Evolutionary conservation across 2,888 invertebrate genomes (phyloP).

Genomic region (Dasysyrphus albostriatus): DNA sequence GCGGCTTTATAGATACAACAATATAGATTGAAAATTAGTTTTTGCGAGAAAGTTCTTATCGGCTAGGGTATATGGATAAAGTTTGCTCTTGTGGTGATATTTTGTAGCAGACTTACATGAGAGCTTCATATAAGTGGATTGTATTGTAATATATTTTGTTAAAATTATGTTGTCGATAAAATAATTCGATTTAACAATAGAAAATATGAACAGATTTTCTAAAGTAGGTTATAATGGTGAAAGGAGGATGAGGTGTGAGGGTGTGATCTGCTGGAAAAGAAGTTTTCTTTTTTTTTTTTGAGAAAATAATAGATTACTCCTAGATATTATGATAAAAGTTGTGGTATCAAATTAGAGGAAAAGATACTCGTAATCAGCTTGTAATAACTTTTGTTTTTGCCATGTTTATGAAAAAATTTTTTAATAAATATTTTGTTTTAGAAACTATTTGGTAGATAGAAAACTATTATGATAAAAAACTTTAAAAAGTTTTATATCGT

Average conservation of each 20-base stretch:
- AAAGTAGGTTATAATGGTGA: slow-evolving; percentile 12
- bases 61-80: slow-evolving; percentile 12
- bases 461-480: no score
- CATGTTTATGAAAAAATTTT: not conserved
- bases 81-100: slow-evolving; percentile 18
- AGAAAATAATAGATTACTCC: not conserved
- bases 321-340: not conserved
- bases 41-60: slow-evolving; percentile 41
- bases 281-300: not conserved
- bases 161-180: slow-evolving; percentile 7
- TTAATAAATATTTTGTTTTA: not conserved
- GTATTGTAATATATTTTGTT: slow-evolving; percentile 27
- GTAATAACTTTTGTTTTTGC: not conserved
- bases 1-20: slow-evolving; percentile 41
- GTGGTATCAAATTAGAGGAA: not conserved
- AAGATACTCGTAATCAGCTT: not conserved
- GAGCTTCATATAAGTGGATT: not conserved
- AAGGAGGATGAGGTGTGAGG: slow-evolving; percentile 1
- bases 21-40: slow-evolving; percentile 61
- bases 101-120: slow-evolving; percentile 2
- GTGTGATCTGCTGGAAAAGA: not conserved
- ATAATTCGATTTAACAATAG: not conserved
- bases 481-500: no score
- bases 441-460: no score
- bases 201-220: slow-evolving; percentile 24